Percentiles rank a stretch among this genome's conserved stretches.
Conservation (phyloP, 2,888 invertebrate species). For the Pterostichus madidus region DNA sequence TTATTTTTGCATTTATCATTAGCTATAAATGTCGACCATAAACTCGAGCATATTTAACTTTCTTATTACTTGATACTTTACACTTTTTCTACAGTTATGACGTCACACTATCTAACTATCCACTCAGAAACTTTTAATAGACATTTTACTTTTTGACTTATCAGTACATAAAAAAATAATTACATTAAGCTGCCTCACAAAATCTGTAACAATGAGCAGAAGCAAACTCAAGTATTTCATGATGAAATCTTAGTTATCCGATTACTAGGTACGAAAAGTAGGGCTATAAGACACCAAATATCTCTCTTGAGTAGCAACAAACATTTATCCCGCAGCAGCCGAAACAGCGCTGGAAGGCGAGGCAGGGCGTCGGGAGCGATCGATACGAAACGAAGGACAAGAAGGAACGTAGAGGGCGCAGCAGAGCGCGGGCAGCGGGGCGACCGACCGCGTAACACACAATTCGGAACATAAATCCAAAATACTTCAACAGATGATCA, state of each 20-base stretch:
- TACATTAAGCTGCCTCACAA: neutral
- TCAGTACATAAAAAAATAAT: slow-evolving; percentile 15
- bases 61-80: slow-evolving; percentile 46
- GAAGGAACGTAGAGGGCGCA: slow-evolving; percentile 23
- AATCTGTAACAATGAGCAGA: neutral
- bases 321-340: slow-evolving; percentile 9
- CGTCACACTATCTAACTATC: slow-evolving; percentile 36
- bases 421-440: neutral
- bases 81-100: slow-evolving; percentile 31
- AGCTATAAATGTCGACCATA: slow-evolving; percentile 30
- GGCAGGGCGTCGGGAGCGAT: slow-evolving; percentile 19
- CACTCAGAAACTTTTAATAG: slow-evolving; percentile 46
- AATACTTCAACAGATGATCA: slow-evolving; percentile 30
- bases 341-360: slow-evolving; percentile 12
- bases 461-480: slow-evolving; percentile 18
- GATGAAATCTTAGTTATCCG: slow-evolving; percentile 24
- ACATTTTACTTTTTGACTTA: slow-evolving; percentile 31
- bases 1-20: slow-evolving; percentile 44
- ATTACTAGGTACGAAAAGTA: slow-evolving; percentile 50
- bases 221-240: slow-evolving; percentile 9
- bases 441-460: slow-evolving; percentile 23
- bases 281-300: slow-evolving; percentile 48
- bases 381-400: slow-evolving; percentile 39
- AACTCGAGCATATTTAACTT: slow-evolving; percentile 42
- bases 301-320: slow-evolving; percentile 8